Percentiles rank a stretch among this genome's conserved stretches.
These are phyloP conservation scores for Crypturellus tataupa DNA, from an alignment of 2,797 vertebrate genomes.

Conservation along the genomic window DNA sequence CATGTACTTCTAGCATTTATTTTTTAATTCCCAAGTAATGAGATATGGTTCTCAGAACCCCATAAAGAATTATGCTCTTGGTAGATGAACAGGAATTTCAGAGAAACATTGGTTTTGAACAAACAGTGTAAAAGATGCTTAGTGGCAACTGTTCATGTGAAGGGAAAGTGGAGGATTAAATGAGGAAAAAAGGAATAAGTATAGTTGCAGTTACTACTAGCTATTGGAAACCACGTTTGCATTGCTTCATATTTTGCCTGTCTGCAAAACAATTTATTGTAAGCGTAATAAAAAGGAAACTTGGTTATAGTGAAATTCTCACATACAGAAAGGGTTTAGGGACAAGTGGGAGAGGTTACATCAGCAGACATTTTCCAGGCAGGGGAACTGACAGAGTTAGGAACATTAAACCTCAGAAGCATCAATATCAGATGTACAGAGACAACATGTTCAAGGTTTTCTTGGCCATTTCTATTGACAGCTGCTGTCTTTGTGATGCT, in stretches of 20 bases:
- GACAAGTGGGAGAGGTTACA: neutral
- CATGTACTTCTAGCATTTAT: neutral
- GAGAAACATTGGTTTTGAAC: neutral
- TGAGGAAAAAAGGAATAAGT: neutral
- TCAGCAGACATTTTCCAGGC: neutral
- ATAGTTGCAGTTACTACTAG: neutral
- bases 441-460: neutral
- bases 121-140: neutral
- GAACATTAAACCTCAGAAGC: neutral
- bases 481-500: neutral
- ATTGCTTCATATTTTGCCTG: neutral
- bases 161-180: neutral
- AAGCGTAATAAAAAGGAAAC: neutral
- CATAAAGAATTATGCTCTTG: neutral
- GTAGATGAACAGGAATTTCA: neutral
- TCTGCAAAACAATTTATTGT: neutral
- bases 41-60: neutral
- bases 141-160: neutral
- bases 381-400: neutral
- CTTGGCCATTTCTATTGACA: neutral
- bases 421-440: neutral
- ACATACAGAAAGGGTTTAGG: neutral
- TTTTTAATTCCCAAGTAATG: slow-evolving; percentile 6
- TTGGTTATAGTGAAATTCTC: neutral
- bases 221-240: neutral